phyloP scores from a whole-genome alignment of 2,888 invertebrate genomes.

The Orchesellides sinensis region DNA sequence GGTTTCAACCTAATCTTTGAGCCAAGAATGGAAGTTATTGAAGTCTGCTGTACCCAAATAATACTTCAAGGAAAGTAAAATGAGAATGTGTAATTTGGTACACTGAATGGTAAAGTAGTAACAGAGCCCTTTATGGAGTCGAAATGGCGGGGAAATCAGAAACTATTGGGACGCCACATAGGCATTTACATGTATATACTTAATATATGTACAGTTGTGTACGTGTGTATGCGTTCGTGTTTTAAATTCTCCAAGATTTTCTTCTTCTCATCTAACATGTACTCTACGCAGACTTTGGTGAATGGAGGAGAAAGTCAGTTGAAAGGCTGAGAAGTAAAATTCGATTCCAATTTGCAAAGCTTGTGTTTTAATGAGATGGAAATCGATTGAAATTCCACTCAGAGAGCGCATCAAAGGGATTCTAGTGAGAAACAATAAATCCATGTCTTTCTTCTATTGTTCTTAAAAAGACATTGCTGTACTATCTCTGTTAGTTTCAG shows the following conservation, averaged over 20 bases:
- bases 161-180: neutral
- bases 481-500: too few relatives aligned
- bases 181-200: neutral
- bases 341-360: slow-evolving; percentile 65
- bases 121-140: neutral
- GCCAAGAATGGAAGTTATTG: too few relatives aligned
- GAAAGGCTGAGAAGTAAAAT: slow-evolving; percentile 32
- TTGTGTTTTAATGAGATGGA: slow-evolving; percentile 69
- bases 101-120: too few relatives aligned
- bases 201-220: neutral
- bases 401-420: slow-evolving; percentile 60
- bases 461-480: slow-evolving; percentile 49
- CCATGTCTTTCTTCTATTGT: slow-evolving; percentile 63
- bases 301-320: neutral
- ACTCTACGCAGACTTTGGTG: neutral
- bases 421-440: slow-evolving; percentile 68
- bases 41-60: too few relatives aligned
- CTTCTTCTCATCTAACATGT: slow-evolving; percentile 3
- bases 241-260: too few relatives aligned
- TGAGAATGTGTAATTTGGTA: too few relatives aligned
- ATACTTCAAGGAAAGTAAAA: too few relatives aligned
- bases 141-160: slow-evolving; percentile 24
- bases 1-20: too few relatives aligned
- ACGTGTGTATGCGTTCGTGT: neutral
- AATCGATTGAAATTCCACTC: slow-evolving; percentile 70